Evolutionary conservation across 2,888 invertebrate species (phyloP).

Genomic region (Parelbella ahira): DNA sequence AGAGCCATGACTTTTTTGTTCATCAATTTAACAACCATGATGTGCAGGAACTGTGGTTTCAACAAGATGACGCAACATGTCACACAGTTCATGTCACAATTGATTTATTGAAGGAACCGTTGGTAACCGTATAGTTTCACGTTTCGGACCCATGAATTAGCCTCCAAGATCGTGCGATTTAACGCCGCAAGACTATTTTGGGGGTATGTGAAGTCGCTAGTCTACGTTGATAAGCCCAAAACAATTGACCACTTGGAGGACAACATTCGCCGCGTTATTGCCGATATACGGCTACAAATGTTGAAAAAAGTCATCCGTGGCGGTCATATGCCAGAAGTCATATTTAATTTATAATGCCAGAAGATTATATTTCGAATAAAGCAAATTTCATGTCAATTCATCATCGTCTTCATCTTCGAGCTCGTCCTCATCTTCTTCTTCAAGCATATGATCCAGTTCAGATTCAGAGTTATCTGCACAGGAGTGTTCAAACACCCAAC

Average conservation of each 20-base stretch:
- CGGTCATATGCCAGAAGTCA: background rate
- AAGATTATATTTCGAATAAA: too few relatives aligned
- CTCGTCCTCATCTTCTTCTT: too few relatives aligned
- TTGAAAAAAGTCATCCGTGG: slow-evolving; percentile 29
- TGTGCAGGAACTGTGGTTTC: slow-evolving; percentile 24
- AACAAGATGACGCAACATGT: slow-evolving; percentile 31
- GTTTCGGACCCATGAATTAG: slow-evolving; percentile 20
- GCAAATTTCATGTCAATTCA: too few relatives aligned
- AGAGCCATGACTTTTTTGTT: slow-evolving; percentile 37
- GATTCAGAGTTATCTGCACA: too few relatives aligned
- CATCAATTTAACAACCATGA: slow-evolving; percentile 24
- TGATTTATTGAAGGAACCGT: slow-evolving; percentile 13
- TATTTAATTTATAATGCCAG: too few relatives aligned
- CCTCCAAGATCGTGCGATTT: slow-evolving; percentile 27
- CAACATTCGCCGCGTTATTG: slow-evolving; percentile 31
- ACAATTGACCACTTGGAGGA: slow-evolving; percentile 32
- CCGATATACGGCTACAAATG: slow-evolving; percentile 30
- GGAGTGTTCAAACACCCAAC: too few relatives aligned
- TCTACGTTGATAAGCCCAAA: slow-evolving; percentile 32
- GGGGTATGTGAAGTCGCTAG: slow-evolving; percentile 28
- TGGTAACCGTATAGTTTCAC: slow-evolving; percentile 3
- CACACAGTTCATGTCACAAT: slow-evolving; percentile 25
- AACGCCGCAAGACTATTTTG: slow-evolving; percentile 7
- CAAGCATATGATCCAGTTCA: too few relatives aligned
- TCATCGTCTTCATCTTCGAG: too few relatives aligned